These are phyloP conservation scores for Gymnocheta viridis DNA, from an alignment of 2,888 invertebrate genomes.

Conservation along the genomic window DNA sequence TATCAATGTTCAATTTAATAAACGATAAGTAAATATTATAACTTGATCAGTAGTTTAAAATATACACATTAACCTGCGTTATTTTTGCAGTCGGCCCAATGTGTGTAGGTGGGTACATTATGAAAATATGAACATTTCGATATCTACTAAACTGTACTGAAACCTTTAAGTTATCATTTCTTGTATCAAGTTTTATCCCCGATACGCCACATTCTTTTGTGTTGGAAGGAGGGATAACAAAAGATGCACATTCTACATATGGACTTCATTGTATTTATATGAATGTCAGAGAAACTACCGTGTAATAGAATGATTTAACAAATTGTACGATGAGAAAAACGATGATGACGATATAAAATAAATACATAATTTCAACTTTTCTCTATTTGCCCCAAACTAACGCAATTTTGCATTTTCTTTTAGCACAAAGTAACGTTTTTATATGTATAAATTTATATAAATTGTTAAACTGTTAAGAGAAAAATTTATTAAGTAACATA, in stretches of 20 bases:
- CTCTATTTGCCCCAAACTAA: neutral
- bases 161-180: neutral
- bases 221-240: neutral
- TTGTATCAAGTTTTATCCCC: neutral
- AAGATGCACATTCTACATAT: constrained; percentile 43
- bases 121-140: no score
- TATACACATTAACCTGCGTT: no score
- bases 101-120: no score
- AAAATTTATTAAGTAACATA: constrained; percentile 45
- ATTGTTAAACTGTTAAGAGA: constrained; percentile 5
- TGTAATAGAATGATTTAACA: constrained; percentile 66
- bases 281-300: constrained; percentile 49
- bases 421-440: constrained; percentile 8
- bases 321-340: constrained; percentile 49
- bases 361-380: constrained; percentile 8
- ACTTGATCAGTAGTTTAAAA: no score
- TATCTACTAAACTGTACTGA: neutral
- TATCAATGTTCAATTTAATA: no score
- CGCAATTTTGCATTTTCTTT: neutral
- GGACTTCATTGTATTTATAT: constrained; percentile 45
- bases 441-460: constrained; percentile 17
- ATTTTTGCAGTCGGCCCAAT: no score
- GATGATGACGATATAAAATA: constrained; percentile 37
- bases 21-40: no score
- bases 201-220: neutral